phyloP scores from a whole-genome alignment of 2,113 vertebrate genomes.

The Cariama cristata region DNA sequence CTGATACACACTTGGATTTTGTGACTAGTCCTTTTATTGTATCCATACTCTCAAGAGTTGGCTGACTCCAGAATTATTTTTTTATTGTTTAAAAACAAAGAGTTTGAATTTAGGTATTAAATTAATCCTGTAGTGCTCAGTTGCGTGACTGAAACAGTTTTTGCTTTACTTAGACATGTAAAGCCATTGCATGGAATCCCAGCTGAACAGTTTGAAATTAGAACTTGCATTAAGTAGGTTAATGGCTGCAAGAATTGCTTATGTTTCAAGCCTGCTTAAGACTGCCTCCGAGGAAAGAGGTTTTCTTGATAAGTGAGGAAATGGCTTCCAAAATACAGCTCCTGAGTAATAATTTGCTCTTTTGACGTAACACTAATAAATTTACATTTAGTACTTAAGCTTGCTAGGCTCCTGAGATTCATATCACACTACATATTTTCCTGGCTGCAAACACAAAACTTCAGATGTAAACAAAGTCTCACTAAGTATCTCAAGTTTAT shows the following conservation, averaged over 20 bases:
- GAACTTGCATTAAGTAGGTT: conserved; percentile 47
- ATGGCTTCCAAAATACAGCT: conserved; percentile 7
- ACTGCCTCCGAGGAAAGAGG: background rate
- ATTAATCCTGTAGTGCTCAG: background rate
- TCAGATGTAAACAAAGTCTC: conserved; percentile 29
- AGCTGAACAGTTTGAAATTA: conserved; percentile 32
- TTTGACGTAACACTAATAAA: background rate
- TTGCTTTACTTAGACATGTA: background rate
- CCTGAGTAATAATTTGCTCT: background rate
- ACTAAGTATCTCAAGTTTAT: background rate
- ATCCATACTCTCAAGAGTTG: background rate
- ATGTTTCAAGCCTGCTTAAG: background rate
- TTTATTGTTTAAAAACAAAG: background rate
- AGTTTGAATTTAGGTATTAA: background rate
- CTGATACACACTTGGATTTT: background rate
- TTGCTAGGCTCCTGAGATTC: background rate
- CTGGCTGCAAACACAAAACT: background rate
- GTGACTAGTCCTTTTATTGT: background rate
- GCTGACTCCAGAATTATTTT: background rate
- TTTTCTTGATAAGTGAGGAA: background rate
- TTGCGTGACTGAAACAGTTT: background rate
- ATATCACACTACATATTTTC: background rate
- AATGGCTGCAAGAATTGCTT: conserved; percentile 9
- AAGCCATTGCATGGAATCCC: conserved; percentile 7
- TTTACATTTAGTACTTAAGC: background rate